phyloP scores from a whole-genome alignment of 1,140 invertebrate genomes.

The Helicoverpa armigera region DNA sequence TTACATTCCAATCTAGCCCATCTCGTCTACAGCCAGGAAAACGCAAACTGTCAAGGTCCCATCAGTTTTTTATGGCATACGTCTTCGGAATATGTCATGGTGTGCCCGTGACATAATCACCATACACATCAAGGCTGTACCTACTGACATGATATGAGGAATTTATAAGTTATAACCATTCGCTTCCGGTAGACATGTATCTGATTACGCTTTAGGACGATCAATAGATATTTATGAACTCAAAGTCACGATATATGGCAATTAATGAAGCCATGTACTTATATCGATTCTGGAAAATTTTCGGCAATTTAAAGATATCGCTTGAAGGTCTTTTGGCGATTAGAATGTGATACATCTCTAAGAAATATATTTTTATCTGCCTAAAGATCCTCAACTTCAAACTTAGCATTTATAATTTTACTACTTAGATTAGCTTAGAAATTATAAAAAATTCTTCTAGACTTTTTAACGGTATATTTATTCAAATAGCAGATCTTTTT shows the following conservation, averaged over 20 bases:
- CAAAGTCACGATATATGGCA: not conserved
- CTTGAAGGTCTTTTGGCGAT: too few relatives aligned
- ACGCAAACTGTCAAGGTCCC: conserved; percentile 46
- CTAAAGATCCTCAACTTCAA: too few relatives aligned
- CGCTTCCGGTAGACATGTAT: conserved; percentile 36
- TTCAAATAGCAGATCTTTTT: not conserved
- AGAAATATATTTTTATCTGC: too few relatives aligned
- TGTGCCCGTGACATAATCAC: conserved; percentile 55
- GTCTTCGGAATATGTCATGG: conserved; percentile 52
- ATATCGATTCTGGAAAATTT: too few relatives aligned
- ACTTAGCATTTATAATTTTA: too few relatives aligned
- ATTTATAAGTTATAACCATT: conserved; percentile 58
- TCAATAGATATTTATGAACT: conserved; percentile 14
- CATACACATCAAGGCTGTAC: conserved; percentile 52
- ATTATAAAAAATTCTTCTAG: not conserved
- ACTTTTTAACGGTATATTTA: conserved; percentile 11
- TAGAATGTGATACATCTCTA: too few relatives aligned
- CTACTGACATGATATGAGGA: conserved; percentile 42
- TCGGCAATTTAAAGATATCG: too few relatives aligned
- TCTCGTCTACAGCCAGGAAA: conserved; percentile 28
- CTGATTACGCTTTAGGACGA: conserved; percentile 14
- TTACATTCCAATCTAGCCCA: not conserved
- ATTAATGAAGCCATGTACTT: too few relatives aligned
- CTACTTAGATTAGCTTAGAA: not conserved
- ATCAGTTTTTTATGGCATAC: conserved; percentile 51